Conservation (phyloP, 2,797 vertebrate genomes). For the Aldrovandia affinis region DNA sequence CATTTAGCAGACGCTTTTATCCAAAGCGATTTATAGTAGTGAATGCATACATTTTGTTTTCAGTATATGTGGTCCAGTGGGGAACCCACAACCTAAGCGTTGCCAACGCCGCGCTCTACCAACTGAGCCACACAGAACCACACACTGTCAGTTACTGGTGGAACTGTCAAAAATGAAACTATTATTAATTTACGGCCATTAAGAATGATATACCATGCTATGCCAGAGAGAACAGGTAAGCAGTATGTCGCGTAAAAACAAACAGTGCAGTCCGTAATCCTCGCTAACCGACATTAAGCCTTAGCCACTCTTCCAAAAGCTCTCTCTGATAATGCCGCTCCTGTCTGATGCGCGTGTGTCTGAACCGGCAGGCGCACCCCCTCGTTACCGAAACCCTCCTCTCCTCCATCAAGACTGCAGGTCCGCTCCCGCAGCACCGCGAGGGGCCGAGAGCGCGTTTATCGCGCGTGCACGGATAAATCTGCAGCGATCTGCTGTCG, state of each 20-base stretch:
- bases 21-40: too few species aligned
- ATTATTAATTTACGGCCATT: neutral
- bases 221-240: neutral
- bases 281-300: slow-evolving; percentile 17
- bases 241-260: neutral
- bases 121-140: too few species aligned
- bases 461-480: slow-evolving; percentile 5
- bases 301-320: slow-evolving; percentile 4
- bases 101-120: too few species aligned
- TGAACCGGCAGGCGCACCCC: neutral
- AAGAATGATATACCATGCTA: neutral
- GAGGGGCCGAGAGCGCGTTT: slow-evolving; percentile 12
- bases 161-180: neutral
- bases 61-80: too few species aligned
- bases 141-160: too few species aligned
- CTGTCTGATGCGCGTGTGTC: neutral
- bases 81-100: too few species aligned
- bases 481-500: slow-evolving; percentile 36
- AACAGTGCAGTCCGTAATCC: slow-evolving; percentile 25
- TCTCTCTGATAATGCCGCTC: neutral
- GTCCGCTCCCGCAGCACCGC: neutral
- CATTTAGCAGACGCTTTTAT: too few species aligned
- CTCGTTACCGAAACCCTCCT: neutral
- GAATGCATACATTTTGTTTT: too few species aligned
- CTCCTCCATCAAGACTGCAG: neutral